These are phyloP conservation scores for Tetramorium bicarinatum DNA, from an alignment of 2,888 invertebrate species.

Conservation along the genomic window DNA sequence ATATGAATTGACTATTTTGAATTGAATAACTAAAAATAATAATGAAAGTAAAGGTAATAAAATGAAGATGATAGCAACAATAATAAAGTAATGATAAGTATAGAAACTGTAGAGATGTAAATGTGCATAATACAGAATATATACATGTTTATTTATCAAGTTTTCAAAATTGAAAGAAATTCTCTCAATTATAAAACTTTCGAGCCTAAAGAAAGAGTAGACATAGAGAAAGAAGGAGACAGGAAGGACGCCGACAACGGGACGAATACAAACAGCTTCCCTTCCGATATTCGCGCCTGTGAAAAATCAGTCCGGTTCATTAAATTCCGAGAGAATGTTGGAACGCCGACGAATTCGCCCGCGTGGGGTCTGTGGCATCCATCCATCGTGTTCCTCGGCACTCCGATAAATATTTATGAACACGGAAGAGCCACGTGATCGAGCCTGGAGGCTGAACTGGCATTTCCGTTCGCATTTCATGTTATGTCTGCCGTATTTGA, in stretches of 20 bases:
- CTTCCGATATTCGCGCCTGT: constrained; percentile 75
- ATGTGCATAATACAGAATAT: neutral
- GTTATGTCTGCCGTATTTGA: constrained; percentile 10
- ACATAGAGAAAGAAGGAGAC: neutral
- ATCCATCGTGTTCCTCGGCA: constrained; percentile 56
- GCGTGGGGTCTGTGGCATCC: constrained; percentile 53
- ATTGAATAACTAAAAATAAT: neutral
- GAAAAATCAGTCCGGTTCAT: constrained; percentile 85
- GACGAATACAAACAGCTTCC: constrained; percentile 78
- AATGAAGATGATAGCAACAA: neutral
- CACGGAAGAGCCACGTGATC: constrained; percentile 78
- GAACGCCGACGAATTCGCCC: constrained; percentile 61
- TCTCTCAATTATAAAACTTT: constrained; percentile 13
- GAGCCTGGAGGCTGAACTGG: constrained; percentile 59
- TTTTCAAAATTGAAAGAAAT: constrained; percentile 2
- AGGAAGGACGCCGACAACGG: constrained; percentile 10
- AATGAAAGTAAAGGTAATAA: neutral
- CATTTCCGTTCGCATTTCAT: constrained; percentile 37
- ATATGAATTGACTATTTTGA: neutral
- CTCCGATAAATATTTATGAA: constrained; percentile 85
- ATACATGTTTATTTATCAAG: neutral
- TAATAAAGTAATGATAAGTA: neutral
- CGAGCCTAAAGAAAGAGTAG: constrained; percentile 3
- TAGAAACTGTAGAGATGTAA: neutral
- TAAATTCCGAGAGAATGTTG: constrained; percentile 82